Percentiles rank a stretch among this genome's conserved stretches.
Conservation (phyloP, 2,888 invertebrate genomes). For the Synergus laeviventris region DNA sequence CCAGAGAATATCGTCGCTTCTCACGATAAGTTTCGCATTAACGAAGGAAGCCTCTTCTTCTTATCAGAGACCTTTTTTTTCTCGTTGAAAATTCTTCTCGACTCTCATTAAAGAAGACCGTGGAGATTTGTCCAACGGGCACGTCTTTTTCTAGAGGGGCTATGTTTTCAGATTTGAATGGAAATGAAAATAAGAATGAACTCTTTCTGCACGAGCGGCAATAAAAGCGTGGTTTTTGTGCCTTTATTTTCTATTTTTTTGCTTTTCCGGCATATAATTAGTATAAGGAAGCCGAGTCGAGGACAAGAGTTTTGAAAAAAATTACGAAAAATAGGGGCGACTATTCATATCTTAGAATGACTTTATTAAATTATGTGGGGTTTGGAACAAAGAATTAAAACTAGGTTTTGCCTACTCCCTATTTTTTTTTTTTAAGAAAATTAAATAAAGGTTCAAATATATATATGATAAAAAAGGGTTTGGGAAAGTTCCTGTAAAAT, state of each 20-base stretch:
- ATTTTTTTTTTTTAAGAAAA: background rate
- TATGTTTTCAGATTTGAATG: conserved; percentile 23
- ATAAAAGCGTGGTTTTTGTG: background rate
- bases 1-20: conserved; percentile 65
- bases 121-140: conserved; percentile 23
- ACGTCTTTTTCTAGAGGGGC: conserved; percentile 2
- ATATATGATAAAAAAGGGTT: too few relatives aligned
- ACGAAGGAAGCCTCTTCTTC: conserved; percentile 55
- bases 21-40: conserved; percentile 71
- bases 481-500: too few relatives aligned
- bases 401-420: background rate
- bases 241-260: conserved; percentile 9
- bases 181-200: conserved; percentile 5
- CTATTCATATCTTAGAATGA: background rate
- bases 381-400: background rate
- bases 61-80: conserved; percentile 24
- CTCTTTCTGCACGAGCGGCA: background rate
- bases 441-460: background rate
- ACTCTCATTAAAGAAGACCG: conserved; percentile 34
- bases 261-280: conserved; percentile 4
- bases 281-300: background rate
- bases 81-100: conserved; percentile 28
- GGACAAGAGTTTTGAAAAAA: background rate
- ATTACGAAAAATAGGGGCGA: background rate
- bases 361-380: background rate